Conservation (phyloP, 2,797 vertebrate species). For the Gastrophryne carolinensis region DNA sequence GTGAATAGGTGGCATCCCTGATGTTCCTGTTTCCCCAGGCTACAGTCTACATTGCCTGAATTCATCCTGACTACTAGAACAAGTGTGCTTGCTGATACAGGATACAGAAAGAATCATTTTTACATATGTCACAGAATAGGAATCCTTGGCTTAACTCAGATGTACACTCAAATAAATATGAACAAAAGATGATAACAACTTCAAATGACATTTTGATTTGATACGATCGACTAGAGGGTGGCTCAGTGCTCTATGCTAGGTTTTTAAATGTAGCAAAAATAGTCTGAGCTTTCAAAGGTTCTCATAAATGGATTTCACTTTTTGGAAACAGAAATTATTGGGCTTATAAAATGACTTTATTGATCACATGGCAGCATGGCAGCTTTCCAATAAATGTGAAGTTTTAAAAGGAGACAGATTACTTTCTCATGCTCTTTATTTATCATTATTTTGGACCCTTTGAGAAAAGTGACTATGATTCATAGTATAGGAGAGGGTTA, state of each 20-base stretch:
- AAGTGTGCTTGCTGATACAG: no score
- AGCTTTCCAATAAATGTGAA: slow-evolving; percentile 22
- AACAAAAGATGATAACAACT: slow-evolving; percentile 3
- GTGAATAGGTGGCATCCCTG: no score
- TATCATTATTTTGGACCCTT: slow-evolving; percentile 32
- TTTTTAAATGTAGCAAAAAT: slow-evolving; percentile 37
- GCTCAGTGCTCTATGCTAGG: neutral
- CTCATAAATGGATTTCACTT: slow-evolving; percentile 32
- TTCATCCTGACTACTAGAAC: no score
- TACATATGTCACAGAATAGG: neutral
- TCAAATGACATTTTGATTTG: slow-evolving; percentile 24
- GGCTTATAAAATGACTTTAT: slow-evolving; percentile 34
- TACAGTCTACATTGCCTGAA: no score
- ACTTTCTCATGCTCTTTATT: slow-evolving; percentile 35
- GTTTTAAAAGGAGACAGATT: slow-evolving; percentile 43
- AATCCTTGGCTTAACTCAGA: neutral
- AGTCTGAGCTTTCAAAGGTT: slow-evolving; percentile 23
- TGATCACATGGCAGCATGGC: slow-evolving; percentile 29
- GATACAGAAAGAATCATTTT: no score
- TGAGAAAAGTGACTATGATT: slow-evolving; percentile 27
- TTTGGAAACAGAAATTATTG: slow-evolving; percentile 44
- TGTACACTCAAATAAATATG: neutral
- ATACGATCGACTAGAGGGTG: slow-evolving; percentile 26
- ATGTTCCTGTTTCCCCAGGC: no score
- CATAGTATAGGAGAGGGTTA: slow-evolving; percentile 2